Base-by-base conservation (phyloP, 2,888 invertebrate genomes). In the Galerucella nymphaeae region DNA sequence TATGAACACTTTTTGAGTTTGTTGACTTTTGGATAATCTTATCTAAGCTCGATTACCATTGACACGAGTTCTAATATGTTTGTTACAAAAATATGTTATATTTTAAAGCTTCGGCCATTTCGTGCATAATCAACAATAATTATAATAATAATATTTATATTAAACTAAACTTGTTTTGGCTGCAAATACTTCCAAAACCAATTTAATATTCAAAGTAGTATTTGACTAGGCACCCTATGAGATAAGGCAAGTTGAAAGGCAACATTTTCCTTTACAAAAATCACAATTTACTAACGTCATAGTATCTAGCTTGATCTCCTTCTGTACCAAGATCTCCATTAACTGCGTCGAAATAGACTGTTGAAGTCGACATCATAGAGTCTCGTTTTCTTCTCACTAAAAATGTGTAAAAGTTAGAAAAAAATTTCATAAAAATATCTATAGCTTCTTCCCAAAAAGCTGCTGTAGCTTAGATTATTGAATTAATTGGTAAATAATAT, bases 301-400 rank as follows among this genome's bases (percentile, higher is more conserved):
- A 77, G 74, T 80, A 79, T 18, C 78, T 62, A 30, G 50, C 48
- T 14, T 64, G 62, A 41, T 70, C 75, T 64, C 78, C 77, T 23
- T 75, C 73, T 14, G 68, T 61, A 50, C 65, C 70, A 53, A 70
- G 57, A 59, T 81, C 80, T 55, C 80, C 82, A 67, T 82, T 82
- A 3, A 74, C 53, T 13, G 83, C 80, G 68, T 83, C 83, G 63
- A 80, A 79, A 74, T 82, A 83, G 10, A 82, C 75, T 13, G 76
- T 81, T 16, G 74, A 65, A 14, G 77, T 76, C 11, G 82, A 82
- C 14, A 82, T 58, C 14, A 80, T 71, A 1, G 83, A 83, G 59
- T 82, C 81, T n/a, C 83, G 72, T 76, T 80, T 75, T 76, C 80
- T 80, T 75, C 77, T 73, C 55, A 71, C 81, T 81, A 72, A 30